These are phyloP conservation scores for Neuroscelio doddi DNA, from an alignment of 2,888 invertebrate species.

Conservation along the genomic window DNA sequence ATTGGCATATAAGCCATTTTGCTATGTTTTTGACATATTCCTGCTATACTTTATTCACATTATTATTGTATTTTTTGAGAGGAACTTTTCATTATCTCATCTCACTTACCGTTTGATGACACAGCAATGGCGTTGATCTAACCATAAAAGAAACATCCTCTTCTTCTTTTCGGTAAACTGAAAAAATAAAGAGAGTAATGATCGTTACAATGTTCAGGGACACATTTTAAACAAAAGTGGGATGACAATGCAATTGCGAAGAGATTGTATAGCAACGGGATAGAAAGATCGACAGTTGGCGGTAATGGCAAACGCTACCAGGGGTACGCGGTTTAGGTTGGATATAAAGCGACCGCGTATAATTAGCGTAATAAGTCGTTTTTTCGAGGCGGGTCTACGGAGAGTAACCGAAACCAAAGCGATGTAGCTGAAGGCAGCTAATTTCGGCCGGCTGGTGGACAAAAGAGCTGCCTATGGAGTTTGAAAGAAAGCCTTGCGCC, in stretches of 20 bases:
- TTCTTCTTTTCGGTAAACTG: too few species aligned
- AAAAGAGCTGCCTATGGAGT: constrained; percentile 57
- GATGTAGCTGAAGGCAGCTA: constrained; percentile 64
- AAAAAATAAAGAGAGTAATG: too few species aligned
- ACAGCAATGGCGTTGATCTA: too few species aligned
- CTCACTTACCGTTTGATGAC: too few species aligned
- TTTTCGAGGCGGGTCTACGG: constrained; percentile 62
- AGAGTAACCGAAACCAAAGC: constrained; percentile 66
- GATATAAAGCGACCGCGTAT: constrained; percentile 60
- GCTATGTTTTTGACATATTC: too few species aligned
- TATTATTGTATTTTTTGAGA: too few species aligned
- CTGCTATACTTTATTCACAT: too few species aligned
- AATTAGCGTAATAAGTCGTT: constrained; percentile 71
- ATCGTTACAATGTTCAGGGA: too few species aligned
- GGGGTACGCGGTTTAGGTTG: constrained; percentile 38
- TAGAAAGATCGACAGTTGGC: constrained; percentile 63
- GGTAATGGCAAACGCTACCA: constrained; percentile 58
- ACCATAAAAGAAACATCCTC: too few species aligned
- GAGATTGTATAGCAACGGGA: neutral
- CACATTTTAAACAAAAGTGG: constrained; percentile 1
- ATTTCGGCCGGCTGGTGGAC: constrained; percentile 64
- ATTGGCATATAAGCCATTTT: too few species aligned
- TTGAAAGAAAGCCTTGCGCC: constrained; percentile 53
- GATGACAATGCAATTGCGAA: neutral
- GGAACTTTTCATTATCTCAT: too few species aligned